Conservation (phyloP, 1,140 invertebrate genomes). For the Tribolium castaneum region DNA sequence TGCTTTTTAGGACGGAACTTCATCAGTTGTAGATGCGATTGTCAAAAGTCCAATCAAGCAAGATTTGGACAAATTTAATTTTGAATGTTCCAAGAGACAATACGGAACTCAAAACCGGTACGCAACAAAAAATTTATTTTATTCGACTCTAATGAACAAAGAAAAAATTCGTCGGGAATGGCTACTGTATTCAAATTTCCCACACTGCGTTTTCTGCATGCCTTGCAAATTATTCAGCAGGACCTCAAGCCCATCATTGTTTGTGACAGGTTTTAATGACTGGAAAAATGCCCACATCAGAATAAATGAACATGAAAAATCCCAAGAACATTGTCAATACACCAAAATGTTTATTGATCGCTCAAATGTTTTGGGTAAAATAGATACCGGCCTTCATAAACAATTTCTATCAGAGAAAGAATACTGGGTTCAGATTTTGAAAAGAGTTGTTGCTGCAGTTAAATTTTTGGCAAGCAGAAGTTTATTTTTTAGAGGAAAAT, state of each 20-base stretch:
- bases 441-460: slow-evolving; percentile 46
- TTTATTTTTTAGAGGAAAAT: slow-evolving; percentile 45
- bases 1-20: neutral
- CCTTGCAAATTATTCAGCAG: neutral
- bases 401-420: slow-evolving; percentile 53
- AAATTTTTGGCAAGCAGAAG: slow-evolving; percentile 50
- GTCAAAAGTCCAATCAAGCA: neutral
- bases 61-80: neutral
- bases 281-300: neutral
- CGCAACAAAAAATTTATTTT: neutral
- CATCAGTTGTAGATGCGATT: neutral
- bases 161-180: neutral
- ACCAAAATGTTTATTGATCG: no score
- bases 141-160: neutral
- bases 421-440: slow-evolving; percentile 34
- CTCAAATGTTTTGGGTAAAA: slow-evolving; percentile 6
- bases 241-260: neutral
- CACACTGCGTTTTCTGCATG: neutral
- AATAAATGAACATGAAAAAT: neutral
- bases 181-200: neutral
- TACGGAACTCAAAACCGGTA: neutral
- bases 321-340: no score
- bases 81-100: neutral
- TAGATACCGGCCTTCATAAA: slow-evolving; percentile 50
- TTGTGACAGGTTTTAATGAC: neutral